phyloP scores from a whole-genome alignment of 2,797 vertebrate species.

The Cossypha niveicapilla region DNA sequence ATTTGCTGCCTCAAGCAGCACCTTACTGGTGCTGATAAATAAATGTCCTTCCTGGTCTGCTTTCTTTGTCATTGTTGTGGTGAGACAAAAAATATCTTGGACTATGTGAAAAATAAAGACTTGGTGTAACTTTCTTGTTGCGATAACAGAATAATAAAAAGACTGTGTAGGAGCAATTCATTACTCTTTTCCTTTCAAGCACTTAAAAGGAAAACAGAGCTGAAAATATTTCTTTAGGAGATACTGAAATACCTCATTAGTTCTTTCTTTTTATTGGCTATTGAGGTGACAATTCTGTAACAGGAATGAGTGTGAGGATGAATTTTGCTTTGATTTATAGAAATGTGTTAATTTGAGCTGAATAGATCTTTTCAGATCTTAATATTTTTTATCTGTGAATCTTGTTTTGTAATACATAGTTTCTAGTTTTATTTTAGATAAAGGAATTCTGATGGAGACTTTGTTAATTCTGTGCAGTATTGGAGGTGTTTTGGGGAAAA shows the following conservation, averaged over 20 bases:
- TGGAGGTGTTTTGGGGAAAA: background rate
- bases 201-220: slow-evolving; percentile 33
- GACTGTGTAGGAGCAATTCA: background rate
- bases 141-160: background rate
- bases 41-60: background rate
- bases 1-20: background rate
- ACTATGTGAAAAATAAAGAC: background rate
- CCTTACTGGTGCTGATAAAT: background rate
- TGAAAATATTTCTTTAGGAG: slow-evolving; percentile 50
- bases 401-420: slow-evolving; percentile 33
- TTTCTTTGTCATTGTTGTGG: slow-evolving; percentile 18
- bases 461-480: background rate
- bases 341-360: slow-evolving; percentile 56
- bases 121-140: background rate
- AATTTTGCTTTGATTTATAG: slow-evolving; percentile 51
- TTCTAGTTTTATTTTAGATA: slow-evolving; percentile 25
- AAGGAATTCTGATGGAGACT: background rate
- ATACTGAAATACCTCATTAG: slow-evolving; percentile 59
- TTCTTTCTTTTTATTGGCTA: slow-evolving; percentile 33
- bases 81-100: background rate
- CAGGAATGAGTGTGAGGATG: slow-evolving; percentile 18
- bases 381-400: background rate
- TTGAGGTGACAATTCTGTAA: slow-evolving; percentile 55
- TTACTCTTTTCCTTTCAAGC: slow-evolving; percentile 41
- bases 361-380: slow-evolving; percentile 25